These are phyloP conservation scores for Halcyon senegalensis DNA, from an alignment of 2,113 vertebrate genomes.

Conservation along the genomic window DNA sequence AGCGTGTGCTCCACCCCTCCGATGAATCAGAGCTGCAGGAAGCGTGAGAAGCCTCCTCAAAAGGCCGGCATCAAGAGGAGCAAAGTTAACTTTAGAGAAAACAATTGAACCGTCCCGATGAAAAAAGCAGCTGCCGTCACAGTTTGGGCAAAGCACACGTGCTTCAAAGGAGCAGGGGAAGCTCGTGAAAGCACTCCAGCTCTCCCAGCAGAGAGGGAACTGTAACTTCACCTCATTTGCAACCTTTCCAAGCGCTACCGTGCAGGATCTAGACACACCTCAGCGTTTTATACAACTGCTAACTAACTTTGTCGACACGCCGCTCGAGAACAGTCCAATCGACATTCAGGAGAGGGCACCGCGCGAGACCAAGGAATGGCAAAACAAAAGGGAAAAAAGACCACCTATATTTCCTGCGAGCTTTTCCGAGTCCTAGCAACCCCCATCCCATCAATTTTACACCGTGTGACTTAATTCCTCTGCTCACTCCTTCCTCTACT, in stretches of 20 bases:
- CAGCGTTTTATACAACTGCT: background rate
- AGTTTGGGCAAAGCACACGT: background rate
- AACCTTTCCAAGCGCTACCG: background rate
- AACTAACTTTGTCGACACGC: background rate
- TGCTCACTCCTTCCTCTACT: background rate
- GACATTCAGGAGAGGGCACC: accelerated
- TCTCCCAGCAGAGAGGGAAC: background rate
- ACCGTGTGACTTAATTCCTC: background rate
- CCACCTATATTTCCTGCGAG: background rate
- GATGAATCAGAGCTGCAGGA: background rate
- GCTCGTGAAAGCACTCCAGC: background rate
- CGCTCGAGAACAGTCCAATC: background rate
- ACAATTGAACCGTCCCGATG: background rate
- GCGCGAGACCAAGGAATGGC: accelerated
- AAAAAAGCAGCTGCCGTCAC: background rate
- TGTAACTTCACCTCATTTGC: background rate
- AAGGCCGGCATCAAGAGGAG: background rate
- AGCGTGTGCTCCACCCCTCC: background rate
- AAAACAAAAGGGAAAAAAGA: background rate
- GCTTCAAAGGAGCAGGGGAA: background rate
- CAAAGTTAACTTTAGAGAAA: background rate
- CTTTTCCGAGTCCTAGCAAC: background rate
- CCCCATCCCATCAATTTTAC: background rate
- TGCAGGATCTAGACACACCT: background rate
- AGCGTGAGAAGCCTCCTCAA: background rate